Evolutionary conservation across 2,113 vertebrate genomes (phyloP).

Genomic region (Poecile atricapillus): DNA sequence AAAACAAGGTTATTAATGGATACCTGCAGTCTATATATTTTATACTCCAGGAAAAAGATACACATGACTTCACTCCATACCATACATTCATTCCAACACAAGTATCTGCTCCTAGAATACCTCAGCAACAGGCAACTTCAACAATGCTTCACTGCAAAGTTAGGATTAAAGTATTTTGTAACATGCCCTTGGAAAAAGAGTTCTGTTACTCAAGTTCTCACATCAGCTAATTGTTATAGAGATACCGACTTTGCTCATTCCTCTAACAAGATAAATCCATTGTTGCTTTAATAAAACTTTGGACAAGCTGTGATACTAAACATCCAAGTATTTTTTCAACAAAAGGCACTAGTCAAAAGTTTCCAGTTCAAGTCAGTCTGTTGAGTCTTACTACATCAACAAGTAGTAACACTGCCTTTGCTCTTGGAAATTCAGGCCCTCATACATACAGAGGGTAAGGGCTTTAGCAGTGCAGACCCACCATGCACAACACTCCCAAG

Average conservation of each 20-base stretch:
- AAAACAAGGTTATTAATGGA: background rate
- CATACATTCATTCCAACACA: background rate
- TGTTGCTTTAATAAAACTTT: background rate
- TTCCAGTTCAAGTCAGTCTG: background rate
- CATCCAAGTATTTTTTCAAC: background rate
- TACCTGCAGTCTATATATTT: background rate
- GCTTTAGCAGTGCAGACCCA: background rate
- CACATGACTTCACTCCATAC: background rate
- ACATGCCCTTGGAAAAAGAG: background rate
- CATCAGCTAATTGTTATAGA: background rate
- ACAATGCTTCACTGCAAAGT: background rate
- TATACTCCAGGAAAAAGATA: background rate
- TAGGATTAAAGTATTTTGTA: background rate
- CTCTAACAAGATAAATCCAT: background rate
- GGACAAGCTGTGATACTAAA: background rate
- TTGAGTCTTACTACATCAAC: background rate
- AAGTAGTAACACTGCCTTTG: background rate
- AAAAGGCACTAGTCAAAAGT: background rate
- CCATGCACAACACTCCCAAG: background rate
- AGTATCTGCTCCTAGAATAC: background rate
- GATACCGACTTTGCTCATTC: background rate
- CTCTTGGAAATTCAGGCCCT: background rate
- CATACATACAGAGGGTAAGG: rapidly evolving
- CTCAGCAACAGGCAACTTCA: background rate
- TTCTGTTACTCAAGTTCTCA: background rate